Evolutionary conservation across 1,140 invertebrate species (phyloP).

Genomic region (Arion vulgaris): DNA sequence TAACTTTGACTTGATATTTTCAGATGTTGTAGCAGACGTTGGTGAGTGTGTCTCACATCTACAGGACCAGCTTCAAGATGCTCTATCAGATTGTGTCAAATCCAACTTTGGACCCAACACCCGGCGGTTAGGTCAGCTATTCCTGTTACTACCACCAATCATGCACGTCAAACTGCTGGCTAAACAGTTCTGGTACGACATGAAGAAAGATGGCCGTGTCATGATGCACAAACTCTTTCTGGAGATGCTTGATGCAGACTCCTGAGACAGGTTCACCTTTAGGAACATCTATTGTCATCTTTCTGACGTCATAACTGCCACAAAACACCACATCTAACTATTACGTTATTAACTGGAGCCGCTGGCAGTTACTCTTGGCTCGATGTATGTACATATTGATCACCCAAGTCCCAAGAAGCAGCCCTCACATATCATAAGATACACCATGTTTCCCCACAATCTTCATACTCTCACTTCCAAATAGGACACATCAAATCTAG

Average conservation of each 20-base stretch:
- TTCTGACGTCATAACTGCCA: neutral
- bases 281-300: neutral
- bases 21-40: conserved; percentile 90
- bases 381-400: conserved; percentile 14
- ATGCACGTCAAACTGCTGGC: conserved; percentile 88
- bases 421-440: neutral
- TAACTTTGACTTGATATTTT: neutral
- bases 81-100: conserved; percentile 87
- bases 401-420: neutral
- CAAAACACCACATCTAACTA: neutral
- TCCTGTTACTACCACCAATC: conserved; percentile 89
- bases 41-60: conserved; percentile 87
- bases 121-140: conserved; percentile 85
- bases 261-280: conserved; percentile 52
- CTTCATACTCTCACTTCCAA: no score
- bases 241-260: conserved; percentile 89
- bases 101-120: conserved; percentile 74
- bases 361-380: neutral
- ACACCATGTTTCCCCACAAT: no score
- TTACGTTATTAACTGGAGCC: neutral
- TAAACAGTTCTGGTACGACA: conserved; percentile 89
- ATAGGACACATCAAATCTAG: no score
- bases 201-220: conserved; percentile 89
- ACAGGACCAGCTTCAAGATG: conserved; percentile 87
- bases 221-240: conserved; percentile 97